These are phyloP conservation scores for Donacobius atricapilla DNA, from an alignment of 2,113 vertebrate genomes.

Conservation along the genomic window DNA sequence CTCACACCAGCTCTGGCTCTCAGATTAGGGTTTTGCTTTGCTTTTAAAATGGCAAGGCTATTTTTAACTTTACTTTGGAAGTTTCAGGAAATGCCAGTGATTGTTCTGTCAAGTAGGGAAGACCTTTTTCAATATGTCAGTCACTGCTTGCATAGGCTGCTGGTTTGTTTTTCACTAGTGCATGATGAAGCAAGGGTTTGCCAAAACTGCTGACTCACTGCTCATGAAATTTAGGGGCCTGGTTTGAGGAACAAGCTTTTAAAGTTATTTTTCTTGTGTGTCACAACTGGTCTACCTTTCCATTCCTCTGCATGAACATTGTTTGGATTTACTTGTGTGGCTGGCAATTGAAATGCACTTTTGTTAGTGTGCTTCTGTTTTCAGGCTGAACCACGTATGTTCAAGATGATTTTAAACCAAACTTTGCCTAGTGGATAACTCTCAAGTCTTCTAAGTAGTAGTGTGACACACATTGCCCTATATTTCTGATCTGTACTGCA, in stretches of 20 bases:
- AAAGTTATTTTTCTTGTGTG: neutral
- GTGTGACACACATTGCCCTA: neutral
- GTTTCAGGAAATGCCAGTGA: slow-evolving; percentile 24
- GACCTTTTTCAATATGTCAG: neutral
- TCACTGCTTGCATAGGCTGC: slow-evolving; percentile 36
- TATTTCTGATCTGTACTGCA: neutral
- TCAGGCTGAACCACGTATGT: neutral
- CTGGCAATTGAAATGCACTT: neutral
- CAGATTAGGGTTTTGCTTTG: neutral
- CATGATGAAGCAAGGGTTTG: slow-evolving; percentile 34
- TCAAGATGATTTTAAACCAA: neutral
- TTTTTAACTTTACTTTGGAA: neutral
- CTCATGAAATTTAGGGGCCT: neutral
- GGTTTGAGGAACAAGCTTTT: neutral
- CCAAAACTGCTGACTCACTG: slow-evolving; percentile 5
- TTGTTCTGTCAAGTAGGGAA: slow-evolving; percentile 36
- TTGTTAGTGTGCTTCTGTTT: neutral
- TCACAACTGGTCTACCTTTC: neutral
- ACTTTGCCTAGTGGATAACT: neutral
- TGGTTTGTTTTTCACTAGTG: slow-evolving; percentile 29
- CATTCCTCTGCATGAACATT: neutral
- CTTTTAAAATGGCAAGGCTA: neutral
- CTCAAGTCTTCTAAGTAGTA: neutral
- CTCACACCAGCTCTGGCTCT: neutral
- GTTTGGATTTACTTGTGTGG: neutral